Percentiles rank a stretch among this genome's conserved stretches.
Evolutionary conservation across 2,888 invertebrate genomes (phyloP).

Genomic region (Branchipolynoe longqiensis): DNA sequence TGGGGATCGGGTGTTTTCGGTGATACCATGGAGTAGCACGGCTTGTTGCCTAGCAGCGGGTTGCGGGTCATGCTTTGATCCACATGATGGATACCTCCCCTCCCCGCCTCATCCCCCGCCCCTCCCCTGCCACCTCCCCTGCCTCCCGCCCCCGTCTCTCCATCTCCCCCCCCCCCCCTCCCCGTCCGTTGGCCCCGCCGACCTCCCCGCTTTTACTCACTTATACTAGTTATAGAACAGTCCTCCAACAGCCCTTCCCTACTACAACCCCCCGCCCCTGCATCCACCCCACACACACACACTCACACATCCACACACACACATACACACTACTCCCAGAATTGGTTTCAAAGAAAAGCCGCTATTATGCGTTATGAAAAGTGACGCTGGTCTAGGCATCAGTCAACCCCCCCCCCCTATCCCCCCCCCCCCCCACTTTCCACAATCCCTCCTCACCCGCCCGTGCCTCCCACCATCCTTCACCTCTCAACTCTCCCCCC

Average conservation of each 20-base stretch:
- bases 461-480: not conserved
- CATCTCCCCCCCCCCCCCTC: not conserved
- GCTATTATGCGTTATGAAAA: too few relatives aligned
- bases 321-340: not conserved
- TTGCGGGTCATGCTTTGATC: not conserved
- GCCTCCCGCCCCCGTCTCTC: not conserved
- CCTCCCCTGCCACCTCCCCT: not conserved
- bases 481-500: not conserved
- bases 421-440: not conserved
- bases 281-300: not conserved
- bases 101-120: not conserved
- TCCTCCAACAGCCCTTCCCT: too few relatives aligned
- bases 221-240: too few relatives aligned
- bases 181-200: not conserved
- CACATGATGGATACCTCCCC: slow-evolving; percentile 13
- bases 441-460: not conserved
- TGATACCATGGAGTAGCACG: not conserved
- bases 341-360: too few relatives aligned
- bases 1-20: not conserved
- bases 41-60: slow-evolving; percentile 33
- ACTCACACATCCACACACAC: not conserved
- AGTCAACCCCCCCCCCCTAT: not conserved
- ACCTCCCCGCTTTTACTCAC: not conserved
- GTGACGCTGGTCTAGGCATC: too few relatives aligned
- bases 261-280: not conserved